Base-by-base conservation (phyloP, 2,888 invertebrate species). In the Drosophila birchii region DNA sequence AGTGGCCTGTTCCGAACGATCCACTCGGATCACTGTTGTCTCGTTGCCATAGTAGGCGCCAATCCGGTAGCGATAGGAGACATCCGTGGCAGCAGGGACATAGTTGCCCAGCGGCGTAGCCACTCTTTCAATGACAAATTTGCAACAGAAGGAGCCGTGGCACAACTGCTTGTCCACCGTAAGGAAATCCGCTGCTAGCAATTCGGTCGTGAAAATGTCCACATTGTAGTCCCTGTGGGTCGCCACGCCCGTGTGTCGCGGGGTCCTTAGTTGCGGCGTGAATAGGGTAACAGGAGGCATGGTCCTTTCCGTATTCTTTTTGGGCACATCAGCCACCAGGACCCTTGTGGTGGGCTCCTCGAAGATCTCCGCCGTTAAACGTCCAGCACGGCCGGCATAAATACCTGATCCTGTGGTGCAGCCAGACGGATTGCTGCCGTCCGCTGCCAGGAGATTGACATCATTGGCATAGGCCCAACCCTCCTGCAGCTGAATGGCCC, bases 341-440 rank as follows among this genome's bases (percentile, higher is more conserved):
- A 92, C 32, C 41, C 61, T 62, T 0, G 66, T 75, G 8, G 76
- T 78, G 3, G 90, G 77, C 16, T 63, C 53, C 53, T 83, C 82
- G 3, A 76, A 45, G 55, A 92, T 91, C 14, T 78, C 69, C 0
- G 91, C 88, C 0, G 75, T 58, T 2, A 92, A 75, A 1, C 91
- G 81, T 5, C 93, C 93, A 2, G 73, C 56, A 16, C 79, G 87
- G 0, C 93, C 93, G 0, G 93, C 91, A 91, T 93, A 95, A 39
- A 96, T 94, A 5, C 95, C 96, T 43, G 94, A 94, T 3, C 96
- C 96, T 7, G 94, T 93, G 49, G 93, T 93, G 1, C 93, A 93
- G 71, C 86, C 80, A 0, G 29, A 53, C 0, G 94, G 94, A 32
- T 91, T 70, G 81, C 94, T 95, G 47, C 94, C 93, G 49, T 95